Evolutionary conservation across 2,797 vertebrate species (phyloP), one percentile per base, ranked within the genome.

Genomic region (Periparus ater): DNA sequence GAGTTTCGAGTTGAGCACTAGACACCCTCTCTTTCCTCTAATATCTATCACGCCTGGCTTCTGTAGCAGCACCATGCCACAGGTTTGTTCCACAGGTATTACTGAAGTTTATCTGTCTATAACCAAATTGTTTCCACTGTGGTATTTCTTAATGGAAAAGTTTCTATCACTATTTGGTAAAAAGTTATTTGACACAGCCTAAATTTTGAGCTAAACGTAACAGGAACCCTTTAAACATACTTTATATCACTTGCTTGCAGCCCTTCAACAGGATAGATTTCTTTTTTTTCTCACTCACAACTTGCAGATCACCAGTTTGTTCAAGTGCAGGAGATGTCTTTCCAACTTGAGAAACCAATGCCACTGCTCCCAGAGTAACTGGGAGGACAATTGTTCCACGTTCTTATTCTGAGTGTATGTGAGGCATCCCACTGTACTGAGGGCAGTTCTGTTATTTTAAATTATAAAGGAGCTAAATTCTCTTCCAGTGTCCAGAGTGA

Each of bases 391-490:
- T 78, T 76, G 63, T 71, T 91, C 42, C 2, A 0, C 72, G 67
- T 50, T 20, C 50, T 96, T 30, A 38, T 38, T 23, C 42, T 61
- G 65, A 68, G 20, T 77, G 22, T 45, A 11, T 65, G 36, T 81
- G 50, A 47, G 34, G 27, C 74, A 85, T 65, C 50, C 73, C 74
- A 68, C 73, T 76, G 29, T 51, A 80, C 13, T n/a, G 44, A 57
- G 27, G 18, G 11, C 44, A 80, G 38, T 82, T 89, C 63, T 77
- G 48, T 79, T 96, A 34, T 38, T 72, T 91, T 85, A 85, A 89
- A 38, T 93, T 72, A 67, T 38, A 87, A 94, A 92, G 68, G 36
- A 91, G 50, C 40, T 89, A 82, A n/a, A 74, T 89, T 93, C n/a
- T 95, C 45, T 77, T 85, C 54, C 17, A n/a, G 7, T 70, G n/a